Evolutionary conservation across 2,797 vertebrate species (phyloP).

Genomic region (Adrianichthys oophorus): DNA sequence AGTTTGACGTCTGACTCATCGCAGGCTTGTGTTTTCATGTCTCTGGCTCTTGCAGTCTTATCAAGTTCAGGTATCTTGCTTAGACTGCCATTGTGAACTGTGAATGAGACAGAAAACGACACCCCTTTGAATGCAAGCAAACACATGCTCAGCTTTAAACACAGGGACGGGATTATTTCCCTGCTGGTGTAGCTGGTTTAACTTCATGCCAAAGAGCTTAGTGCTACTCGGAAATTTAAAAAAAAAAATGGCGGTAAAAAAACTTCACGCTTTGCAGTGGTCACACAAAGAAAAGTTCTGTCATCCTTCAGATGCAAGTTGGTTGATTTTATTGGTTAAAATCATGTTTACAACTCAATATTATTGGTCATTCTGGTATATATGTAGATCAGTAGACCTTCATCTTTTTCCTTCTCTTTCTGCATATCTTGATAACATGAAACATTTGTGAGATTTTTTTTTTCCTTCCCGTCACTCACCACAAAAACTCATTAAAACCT

Average conservation of each 20-base stretch:
- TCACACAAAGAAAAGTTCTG: conserved; percentile 1
- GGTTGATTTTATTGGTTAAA: conserved; percentile 4
- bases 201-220: conserved; percentile 29
- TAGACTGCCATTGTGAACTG: conserved; percentile 61
- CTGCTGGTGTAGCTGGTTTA: conserved; percentile 50
- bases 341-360: no score
- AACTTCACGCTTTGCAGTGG: neutral
- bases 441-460: conserved; percentile 22
- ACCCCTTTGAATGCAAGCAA: conserved; percentile 59
- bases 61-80: conserved; percentile 33
- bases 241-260: neutral
- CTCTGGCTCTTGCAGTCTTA: conserved; percentile 31
- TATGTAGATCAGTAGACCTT: conserved; percentile 49
- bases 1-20: no score
- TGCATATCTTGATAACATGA: conserved; percentile 15
- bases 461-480: conserved; percentile 32
- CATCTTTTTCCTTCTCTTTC: conserved; percentile 33
- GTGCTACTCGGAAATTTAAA: conserved; percentile 4
- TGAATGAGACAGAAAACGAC: conserved; percentile 73
- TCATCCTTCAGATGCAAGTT: neutral
- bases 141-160: conserved; percentile 16
- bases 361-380: conserved; percentile 18
- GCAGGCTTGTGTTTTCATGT: no score
- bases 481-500: conserved; percentile 61
- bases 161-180: conserved; percentile 41